Evolutionary conservation across 2,888 invertebrate species (phyloP), one percentile per base, ranked within the genome.

Genomic region (Callyntrura sp.): DNA sequence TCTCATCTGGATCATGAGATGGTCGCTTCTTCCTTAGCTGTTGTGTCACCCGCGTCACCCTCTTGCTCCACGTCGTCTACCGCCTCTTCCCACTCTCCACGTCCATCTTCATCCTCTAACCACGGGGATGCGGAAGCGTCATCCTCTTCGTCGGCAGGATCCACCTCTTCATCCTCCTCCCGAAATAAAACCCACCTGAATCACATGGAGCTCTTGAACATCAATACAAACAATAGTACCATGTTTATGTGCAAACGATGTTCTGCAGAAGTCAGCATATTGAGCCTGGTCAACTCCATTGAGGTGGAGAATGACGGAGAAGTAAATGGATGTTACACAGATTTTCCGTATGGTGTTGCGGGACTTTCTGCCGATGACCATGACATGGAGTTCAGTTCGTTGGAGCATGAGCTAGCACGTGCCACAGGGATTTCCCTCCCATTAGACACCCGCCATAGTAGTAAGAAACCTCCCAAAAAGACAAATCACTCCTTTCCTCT

Each of bases 211-310:
- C 73, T 82, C 0, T 25, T 88, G 68, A 23, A 84, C 17, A 81
- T 43, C 6, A 79, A 51, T 35, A 83, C 25, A 0, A 76, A 28
- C 48, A 57, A 43, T 14, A 84, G 20, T 14, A 85, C 48, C 35
- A 81, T 73, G 81, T 51, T 73, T 35, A 83, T 91, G 82, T 93
- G 93, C 73, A 92, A 92, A 60, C 57, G 93, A 23, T 93, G 93
- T 70, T 92, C 93, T 1, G 88, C 91, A 9, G 93, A 93, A 83
- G 92, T 93, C 11, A 92, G 91, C 45, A 70, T 93, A 9, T 55
- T 93, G 2, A 92, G 86, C 83, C 83, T 93, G 35, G 93, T 93
- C 62, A 93, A 93, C 68, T 92, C 93, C 51, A 93, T 93, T 55
- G 93, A 92, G 68, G 87, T 87, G 2, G 90, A 90, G 55, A 79